A percentile compares a stretch with the other conserved stretches of the same genome.
Evolutionary conservation across 2,797 vertebrate species (phyloP).

Genomic region (Sebastes jordani): DNA sequence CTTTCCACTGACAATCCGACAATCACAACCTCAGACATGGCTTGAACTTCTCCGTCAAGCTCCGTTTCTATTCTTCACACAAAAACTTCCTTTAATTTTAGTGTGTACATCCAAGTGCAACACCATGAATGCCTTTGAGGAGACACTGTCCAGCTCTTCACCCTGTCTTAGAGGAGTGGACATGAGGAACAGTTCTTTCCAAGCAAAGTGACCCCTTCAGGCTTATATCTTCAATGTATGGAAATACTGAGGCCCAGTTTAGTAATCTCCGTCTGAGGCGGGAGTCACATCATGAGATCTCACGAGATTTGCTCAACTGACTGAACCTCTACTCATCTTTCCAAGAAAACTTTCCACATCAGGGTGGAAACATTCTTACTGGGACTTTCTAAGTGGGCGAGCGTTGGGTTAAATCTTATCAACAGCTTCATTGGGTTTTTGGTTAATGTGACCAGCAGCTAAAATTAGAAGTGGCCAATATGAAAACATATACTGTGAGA

Average conservation of each 20-base stretch:
- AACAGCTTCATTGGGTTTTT: not conserved
- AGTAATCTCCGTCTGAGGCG: constrained; percentile 18
- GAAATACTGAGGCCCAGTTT: constrained; percentile 26
- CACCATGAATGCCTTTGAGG: not conserved
- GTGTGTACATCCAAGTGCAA: not conserved
- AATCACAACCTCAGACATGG: too few species aligned
- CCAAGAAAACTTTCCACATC: constrained; percentile 35
- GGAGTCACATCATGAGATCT: constrained; percentile 18
- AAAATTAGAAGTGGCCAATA: not conserved
- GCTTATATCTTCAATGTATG: constrained; percentile 11
- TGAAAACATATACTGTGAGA: not conserved
- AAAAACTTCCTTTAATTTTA: not conserved
- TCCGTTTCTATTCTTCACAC: not conserved
- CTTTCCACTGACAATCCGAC: too few species aligned
- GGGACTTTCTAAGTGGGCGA: not conserved
- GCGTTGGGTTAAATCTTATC: constrained; percentile 7
- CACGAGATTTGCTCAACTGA: constrained; percentile 24
- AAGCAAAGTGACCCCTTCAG: not conserved
- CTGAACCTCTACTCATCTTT: constrained; percentile 26
- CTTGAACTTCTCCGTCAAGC: not conserved
- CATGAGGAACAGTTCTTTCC: not conserved
- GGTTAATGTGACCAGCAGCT: not conserved
- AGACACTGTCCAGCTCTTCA: not conserved
- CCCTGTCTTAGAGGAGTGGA: not conserved
- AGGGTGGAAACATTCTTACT: constrained; percentile 23